phyloP scores from a whole-genome alignment of 2,888 invertebrate genomes.

The Agrypnus murinus region DNA sequence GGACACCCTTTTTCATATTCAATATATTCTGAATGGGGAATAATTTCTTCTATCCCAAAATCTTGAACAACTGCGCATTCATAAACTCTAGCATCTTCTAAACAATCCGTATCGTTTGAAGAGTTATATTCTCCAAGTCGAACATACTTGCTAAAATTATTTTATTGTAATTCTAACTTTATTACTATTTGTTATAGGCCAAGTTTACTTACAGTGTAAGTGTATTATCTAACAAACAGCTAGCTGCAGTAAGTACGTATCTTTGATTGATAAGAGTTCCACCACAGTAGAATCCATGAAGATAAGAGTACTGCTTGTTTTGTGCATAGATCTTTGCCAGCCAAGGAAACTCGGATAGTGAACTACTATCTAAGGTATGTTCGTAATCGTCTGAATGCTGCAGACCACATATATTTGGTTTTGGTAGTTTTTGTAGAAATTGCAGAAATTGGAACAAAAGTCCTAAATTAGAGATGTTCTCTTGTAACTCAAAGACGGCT shows the following conservation, averaged over 20 bases:
- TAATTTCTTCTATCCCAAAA: background rate
- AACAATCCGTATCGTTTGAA: background rate
- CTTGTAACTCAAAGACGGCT: background rate
- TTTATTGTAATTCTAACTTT: too few species aligned
- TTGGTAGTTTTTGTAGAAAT: too few species aligned
- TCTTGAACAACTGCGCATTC: background rate
- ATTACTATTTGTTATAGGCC: too few species aligned
- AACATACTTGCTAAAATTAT: background rate
- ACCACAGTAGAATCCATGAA: too few species aligned
- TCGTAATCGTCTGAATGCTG: background rate
- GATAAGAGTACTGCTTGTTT: background rate
- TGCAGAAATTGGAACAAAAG: too few species aligned
- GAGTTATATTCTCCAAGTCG: constrained; percentile 4
- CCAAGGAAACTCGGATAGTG: constrained; percentile 17
- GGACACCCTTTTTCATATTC: too few species aligned
- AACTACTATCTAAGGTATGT: too few species aligned
- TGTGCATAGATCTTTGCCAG: too few species aligned
- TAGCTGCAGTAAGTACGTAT: constrained; percentile 1
- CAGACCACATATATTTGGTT: background rate
- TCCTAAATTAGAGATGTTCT: too few species aligned
- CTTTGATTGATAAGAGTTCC: constrained; percentile 3
- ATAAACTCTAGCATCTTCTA: too few species aligned
- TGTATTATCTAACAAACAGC: background rate
- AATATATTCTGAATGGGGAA: background rate
- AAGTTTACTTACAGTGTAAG: too few species aligned